Percentiles rank a stretch among this genome's conserved stretches.
Evolutionary conservation across 1,140 invertebrate species (phyloP).

Genomic region (Pseudachorutes palmiensis): DNA sequence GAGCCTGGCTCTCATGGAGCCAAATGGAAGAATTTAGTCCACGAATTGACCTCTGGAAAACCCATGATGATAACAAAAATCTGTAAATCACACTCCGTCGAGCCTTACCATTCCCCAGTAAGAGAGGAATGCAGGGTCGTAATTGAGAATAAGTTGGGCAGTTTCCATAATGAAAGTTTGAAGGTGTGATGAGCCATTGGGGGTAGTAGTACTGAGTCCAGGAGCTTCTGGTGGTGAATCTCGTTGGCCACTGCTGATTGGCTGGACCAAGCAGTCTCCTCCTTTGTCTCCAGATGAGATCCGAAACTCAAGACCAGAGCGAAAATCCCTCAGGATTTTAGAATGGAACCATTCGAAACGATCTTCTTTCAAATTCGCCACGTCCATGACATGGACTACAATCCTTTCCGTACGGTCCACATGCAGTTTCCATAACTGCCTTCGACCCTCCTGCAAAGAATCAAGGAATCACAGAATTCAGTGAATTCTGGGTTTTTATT

Average conservation of each 20-base stretch:
- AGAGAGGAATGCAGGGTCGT: slow-evolving; percentile 35
- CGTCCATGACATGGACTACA: slow-evolving; percentile 36
- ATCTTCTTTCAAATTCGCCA: slow-evolving; percentile 33
- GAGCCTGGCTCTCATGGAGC: slow-evolving; percentile 35
- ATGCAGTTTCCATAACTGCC: slow-evolving; percentile 37
- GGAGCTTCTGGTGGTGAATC: no score
- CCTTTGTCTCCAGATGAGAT: slow-evolving; percentile 33
- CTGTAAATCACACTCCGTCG: not conserved
- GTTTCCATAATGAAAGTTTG: slow-evolving; percentile 38
- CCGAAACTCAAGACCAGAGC: slow-evolving; percentile 38
- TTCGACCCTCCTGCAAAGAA: slow-evolving; percentile 30
- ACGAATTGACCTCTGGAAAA: slow-evolving; percentile 28
- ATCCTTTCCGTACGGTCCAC: slow-evolving; percentile 37
- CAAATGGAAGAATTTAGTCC: slow-evolving; percentile 37
- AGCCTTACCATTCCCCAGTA: slow-evolving; percentile 37
- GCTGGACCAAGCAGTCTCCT: slow-evolving; percentile 36
- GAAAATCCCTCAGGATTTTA: slow-evolving; percentile 37
- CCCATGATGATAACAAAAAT: slow-evolving; percentile 7
- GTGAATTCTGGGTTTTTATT: not conserved
- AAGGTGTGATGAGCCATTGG: no score
- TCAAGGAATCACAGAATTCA: not conserved
- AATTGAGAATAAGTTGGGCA: slow-evolving; percentile 36
- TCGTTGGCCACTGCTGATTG: slow-evolving; percentile 36
- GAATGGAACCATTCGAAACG: slow-evolving; percentile 36
- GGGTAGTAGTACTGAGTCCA: no score